Conservation (phyloP, 1,140 invertebrate genomes). For the Drosophila ohnishii region DNA sequence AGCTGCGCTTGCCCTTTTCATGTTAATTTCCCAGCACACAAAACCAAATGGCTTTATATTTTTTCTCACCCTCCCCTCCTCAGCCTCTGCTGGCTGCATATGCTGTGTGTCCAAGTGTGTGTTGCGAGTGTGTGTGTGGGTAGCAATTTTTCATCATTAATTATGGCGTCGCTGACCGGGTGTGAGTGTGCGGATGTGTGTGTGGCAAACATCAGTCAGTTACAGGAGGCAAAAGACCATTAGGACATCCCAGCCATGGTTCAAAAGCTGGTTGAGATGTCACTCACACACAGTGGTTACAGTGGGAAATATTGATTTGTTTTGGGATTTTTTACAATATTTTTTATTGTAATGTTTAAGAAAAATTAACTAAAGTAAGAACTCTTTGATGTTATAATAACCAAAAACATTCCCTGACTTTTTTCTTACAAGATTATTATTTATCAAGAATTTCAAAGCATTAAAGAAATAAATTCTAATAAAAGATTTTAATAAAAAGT, state of each 20-base stretch:
- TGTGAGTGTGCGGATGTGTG: constrained; percentile 51
- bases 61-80: constrained; percentile 10
- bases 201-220: constrained; percentile 77
- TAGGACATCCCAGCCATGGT: constrained; percentile 56
- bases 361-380: neutral
- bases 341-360: neutral
- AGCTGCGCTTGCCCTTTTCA: constrained; percentile 75
- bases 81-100: constrained; percentile 42
- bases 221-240: constrained; percentile 77
- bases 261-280: constrained; percentile 71
- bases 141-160: constrained; percentile 81
- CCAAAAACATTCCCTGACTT: neutral
- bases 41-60: constrained; percentile 75
- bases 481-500: no score
- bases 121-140: constrained; percentile 52
- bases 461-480: no score
- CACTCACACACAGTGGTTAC: constrained; percentile 57
- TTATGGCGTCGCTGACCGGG: constrained; percentile 68
- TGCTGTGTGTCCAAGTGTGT: constrained; percentile 60
- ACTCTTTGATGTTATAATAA: neutral
- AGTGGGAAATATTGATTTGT: constrained; percentile 10
- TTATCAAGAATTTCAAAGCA: no score
- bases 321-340: neutral
- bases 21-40: constrained; percentile 74
- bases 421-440: no score